Base-by-base conservation (phyloP, 2,888 invertebrate species). In the Calliphora vomitoria region DNA sequence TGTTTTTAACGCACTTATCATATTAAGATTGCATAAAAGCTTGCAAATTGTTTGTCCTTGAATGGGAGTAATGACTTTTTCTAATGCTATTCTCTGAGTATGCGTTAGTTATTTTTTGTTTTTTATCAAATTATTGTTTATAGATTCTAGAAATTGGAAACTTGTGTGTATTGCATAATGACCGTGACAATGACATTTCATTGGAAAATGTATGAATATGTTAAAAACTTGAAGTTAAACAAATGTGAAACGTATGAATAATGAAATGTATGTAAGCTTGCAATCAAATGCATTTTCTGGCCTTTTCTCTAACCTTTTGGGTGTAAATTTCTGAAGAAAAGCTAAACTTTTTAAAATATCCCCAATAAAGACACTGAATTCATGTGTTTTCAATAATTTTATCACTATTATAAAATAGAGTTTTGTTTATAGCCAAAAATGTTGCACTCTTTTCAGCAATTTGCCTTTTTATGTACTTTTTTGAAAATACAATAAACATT, bases 21-120 rank as follows among this genome's bases (percentile, higher is more conserved):
- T 31, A 74, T 20, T 74, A 18, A 10, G 15, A 20, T 78, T 71
- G 66, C 75, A 85, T 71, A 81, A 74, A 60, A 38, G 11, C 81
- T 82, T 62, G 35, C 64, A 31, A 5, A 55, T 71, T 60, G 2
- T 20, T 18, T 75, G 68, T 20, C 87, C 87, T 82, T 87, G 84
- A 84, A 64, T 64, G 55, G 35, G 84, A 31, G n/a, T 18, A 79
- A n/a, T 71, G 84, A 69, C 87, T 76, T 62, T 74, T 76, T 72
- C 58, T 69, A 68, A 53, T 72, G 35, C 15, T 53, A 64, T 41
- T 53, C 15, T 55, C 58, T 8, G 38, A 41, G 20, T 44, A 55
- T 13, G 55, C 4, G 18, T 50, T 68, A 15, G 41, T 44, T n/a
- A n/a, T n/a, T 72, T 69, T 44, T 1, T 58, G 1, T 72, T 66